A percentile compares a stretch with the other conserved stretches of the same genome.
phyloP scores from a whole-genome alignment of 1,140 invertebrate genomes.

The Bombus turneri region DNA sequence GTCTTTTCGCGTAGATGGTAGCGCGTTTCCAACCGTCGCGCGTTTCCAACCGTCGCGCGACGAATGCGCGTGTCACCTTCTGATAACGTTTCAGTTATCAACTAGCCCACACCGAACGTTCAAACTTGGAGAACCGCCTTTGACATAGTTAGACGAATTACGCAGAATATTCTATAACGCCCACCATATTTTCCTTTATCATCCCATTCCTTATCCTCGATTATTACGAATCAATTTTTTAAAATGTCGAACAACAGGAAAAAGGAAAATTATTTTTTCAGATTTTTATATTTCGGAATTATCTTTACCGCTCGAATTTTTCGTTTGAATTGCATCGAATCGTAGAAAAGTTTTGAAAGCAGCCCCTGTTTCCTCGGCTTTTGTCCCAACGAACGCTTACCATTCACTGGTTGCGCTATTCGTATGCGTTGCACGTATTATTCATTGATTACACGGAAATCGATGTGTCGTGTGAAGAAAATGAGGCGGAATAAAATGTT shows the following conservation, averaged over 20 bases:
- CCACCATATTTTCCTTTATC: not conserved
- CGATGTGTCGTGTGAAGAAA: slow-evolving; percentile 6
- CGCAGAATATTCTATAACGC: not conserved
- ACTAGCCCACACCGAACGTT: not conserved
- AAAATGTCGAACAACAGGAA: too few relatives aligned
- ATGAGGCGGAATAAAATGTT: not conserved
- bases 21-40: not conserved
- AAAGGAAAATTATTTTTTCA: not conserved
- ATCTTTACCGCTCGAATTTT: not conserved
- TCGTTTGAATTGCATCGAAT: not conserved
- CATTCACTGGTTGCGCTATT: too few relatives aligned
- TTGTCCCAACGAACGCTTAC: not conserved
- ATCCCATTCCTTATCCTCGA: not conserved
- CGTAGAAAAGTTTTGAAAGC: not conserved
- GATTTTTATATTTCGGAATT: not conserved
- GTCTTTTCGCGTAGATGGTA: slow-evolving; percentile 37
- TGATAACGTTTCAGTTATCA: slow-evolving; percentile 45
- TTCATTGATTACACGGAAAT: slow-evolving; percentile 17
- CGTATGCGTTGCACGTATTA: not conserved
- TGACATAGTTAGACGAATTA: not conserved
- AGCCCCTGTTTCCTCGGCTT: not conserved
- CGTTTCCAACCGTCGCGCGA: not conserved
- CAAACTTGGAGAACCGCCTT: not conserved
- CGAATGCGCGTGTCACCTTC: slow-evolving; percentile 16
- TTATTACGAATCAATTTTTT: not conserved